phyloP scores from a whole-genome alignment of 92 coral and sea anemone genomes.

The Scolanthus callimorphus region DNA sequence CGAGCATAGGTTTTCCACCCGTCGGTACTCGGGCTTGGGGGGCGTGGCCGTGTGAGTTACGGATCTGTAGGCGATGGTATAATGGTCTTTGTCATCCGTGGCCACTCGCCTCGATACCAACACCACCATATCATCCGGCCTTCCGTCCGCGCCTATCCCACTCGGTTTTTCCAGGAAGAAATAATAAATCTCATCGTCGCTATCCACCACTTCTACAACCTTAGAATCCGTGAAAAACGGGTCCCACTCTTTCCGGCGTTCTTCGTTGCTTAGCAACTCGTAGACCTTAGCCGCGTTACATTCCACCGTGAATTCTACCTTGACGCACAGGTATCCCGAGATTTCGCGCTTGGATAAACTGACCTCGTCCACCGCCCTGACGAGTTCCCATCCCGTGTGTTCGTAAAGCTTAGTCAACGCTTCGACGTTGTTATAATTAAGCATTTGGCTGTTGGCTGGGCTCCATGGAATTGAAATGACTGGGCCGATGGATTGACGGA shows the following conservation, averaged over 20 bases:
- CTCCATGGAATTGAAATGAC: constrained; percentile 69
- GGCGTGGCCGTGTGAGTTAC: constrained; percentile 37
- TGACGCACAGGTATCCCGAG: constrained; percentile 52
- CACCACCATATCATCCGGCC: constrained; percentile 64
- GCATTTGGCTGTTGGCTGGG: constrained; percentile 39
- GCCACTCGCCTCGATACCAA: constrained; percentile 69
- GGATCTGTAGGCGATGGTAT: constrained; percentile 71
- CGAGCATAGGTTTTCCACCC: constrained; percentile 67
- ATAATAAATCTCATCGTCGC: constrained; percentile 64
- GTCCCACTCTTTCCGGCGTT: constrained; percentile 60
- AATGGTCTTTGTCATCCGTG: constrained; percentile 44
- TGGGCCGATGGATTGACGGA: constrained; percentile 67
- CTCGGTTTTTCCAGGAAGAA: constrained; percentile 33
- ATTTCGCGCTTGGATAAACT: constrained; percentile 47
- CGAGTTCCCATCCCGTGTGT: constrained; percentile 50
- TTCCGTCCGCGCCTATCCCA: constrained; percentile 11
- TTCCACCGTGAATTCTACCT: constrained; percentile 16
- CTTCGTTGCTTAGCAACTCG: constrained; percentile 36
- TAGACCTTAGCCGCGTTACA: constrained; percentile 36
- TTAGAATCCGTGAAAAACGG: constrained; percentile 41
- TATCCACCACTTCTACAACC: constrained; percentile 44
- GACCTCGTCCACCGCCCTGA: constrained; percentile 25
- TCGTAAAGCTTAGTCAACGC: constrained; percentile 56
- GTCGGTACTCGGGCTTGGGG: constrained; percentile 41
- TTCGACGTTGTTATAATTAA: constrained; percentile 54